These are phyloP conservation scores for Cryptoprocta ferox DNA, from an alignment of 2,797 vertebrate species.

Conservation along the genomic window DNA sequence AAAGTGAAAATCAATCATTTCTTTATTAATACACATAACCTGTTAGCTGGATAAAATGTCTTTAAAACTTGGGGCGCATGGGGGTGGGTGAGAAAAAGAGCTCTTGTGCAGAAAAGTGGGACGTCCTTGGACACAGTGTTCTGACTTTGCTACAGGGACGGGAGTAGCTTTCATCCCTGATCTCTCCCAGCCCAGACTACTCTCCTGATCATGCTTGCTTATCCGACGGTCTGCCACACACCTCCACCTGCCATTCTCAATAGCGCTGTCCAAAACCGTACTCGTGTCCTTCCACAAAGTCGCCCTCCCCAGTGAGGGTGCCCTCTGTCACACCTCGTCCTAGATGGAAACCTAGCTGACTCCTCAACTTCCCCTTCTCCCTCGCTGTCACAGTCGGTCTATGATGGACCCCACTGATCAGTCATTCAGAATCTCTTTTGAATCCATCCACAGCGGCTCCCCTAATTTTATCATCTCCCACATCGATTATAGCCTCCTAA, in stretches of 20 bases:
- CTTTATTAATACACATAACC: not conserved
- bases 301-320: not conserved
- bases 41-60: not conserved
- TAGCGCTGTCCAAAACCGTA: not conserved
- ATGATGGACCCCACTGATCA: not conserved
- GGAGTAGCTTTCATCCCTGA: not conserved
- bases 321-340: fast-evolving
- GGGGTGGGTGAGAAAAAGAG: not conserved
- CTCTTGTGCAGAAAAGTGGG: not conserved
- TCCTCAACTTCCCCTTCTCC: not conserved
- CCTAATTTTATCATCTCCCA: not conserved
- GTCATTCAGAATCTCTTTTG: not conserved
- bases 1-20: not conserved
- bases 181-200: not conserved
- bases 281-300: fast-evolving
- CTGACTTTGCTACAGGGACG: not conserved
- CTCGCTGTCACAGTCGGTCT: not conserved
- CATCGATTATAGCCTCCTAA: not conserved
- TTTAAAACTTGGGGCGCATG: not conserved
- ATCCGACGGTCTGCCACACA: not conserved
- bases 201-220: not conserved
- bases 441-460: not conserved
- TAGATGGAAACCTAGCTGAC: not conserved
- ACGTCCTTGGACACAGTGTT: not conserved
- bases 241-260: not conserved